Conservation (phyloP, 2,888 invertebrate genomes). For the Mythimna pallens region DNA sequence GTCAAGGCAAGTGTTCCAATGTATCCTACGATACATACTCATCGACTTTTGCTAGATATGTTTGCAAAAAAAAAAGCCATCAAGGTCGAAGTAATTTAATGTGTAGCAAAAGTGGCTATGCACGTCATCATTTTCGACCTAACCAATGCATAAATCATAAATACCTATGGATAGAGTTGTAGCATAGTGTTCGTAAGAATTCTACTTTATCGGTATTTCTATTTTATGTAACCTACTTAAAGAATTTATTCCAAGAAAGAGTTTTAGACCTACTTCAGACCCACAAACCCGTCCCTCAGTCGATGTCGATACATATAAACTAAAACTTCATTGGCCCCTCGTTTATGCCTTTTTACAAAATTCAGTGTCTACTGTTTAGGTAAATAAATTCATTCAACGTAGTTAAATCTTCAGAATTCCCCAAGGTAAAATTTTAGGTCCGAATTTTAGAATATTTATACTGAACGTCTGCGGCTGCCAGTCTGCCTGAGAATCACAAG, state of each 20-base stretch:
- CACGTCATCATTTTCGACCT: slow-evolving; percentile 22
- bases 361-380: not conserved
- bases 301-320: not conserved
- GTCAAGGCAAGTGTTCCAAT: slow-evolving; percentile 14
- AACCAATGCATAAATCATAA: slow-evolving; percentile 18
- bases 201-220: not conserved
- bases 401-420: not conserved
- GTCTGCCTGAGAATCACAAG: not conserved
- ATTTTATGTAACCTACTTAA: not conserved
- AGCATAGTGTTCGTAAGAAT: not conserved
- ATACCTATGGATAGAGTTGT: slow-evolving; percentile 5
- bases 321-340: not conserved
- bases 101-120: slow-evolving; percentile 17
- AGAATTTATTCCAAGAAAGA: not conserved
- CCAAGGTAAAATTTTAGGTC: not conserved
- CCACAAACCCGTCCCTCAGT: no score
- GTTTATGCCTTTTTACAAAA: not conserved
- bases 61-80: slow-evolving; percentile 25
- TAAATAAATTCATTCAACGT: not conserved
- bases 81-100: slow-evolving; percentile 36
- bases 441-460: slow-evolving; percentile 1
- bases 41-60: slow-evolving; percentile 11
- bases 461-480: not conserved
- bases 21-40: not conserved
- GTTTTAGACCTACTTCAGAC: not conserved